Conservation (phyloP, 92 coral and sea anemone species). For the Epizoanthus fatuus region DNA sequence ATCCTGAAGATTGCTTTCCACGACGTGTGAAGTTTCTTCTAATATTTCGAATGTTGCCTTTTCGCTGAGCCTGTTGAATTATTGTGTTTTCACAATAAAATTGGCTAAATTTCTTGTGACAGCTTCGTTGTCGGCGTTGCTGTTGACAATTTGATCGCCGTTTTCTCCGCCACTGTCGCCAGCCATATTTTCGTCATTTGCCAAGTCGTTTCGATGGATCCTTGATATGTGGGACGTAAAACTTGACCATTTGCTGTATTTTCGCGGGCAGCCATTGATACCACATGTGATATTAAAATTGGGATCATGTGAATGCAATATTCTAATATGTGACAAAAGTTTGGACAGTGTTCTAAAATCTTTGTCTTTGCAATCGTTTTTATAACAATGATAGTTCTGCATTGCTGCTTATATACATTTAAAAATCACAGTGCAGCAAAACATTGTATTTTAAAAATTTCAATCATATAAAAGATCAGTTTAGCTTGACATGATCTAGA, state of each 20-base stretch:
- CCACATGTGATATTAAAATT: slow-evolving; percentile 8
- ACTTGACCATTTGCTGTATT: no score
- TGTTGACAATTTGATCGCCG: no score
- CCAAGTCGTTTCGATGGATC: no score
- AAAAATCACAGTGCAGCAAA: no score
- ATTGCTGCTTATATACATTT: no score
- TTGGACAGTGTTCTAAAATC: not conserved
- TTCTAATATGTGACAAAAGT: not conserved
- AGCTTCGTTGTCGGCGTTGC: no score
- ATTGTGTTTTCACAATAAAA: not conserved
- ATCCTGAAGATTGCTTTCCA: not conserved
- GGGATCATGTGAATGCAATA: not conserved
- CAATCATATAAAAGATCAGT: no score
- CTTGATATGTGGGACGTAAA: no score
- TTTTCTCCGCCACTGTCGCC: no score
- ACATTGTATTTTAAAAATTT: no score
- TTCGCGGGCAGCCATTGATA: not conserved
- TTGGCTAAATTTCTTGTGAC: not conserved
- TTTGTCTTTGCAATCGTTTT: not conserved
- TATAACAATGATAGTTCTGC: not conserved
- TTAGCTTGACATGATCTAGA: no score
- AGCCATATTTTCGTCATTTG: no score
- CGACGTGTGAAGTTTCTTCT: not conserved
- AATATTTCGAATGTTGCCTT: not conserved
- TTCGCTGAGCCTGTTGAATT: not conserved